Conservation (phyloP, 2,113 vertebrate species). For the Pelecanoides urinatrix region DNA sequence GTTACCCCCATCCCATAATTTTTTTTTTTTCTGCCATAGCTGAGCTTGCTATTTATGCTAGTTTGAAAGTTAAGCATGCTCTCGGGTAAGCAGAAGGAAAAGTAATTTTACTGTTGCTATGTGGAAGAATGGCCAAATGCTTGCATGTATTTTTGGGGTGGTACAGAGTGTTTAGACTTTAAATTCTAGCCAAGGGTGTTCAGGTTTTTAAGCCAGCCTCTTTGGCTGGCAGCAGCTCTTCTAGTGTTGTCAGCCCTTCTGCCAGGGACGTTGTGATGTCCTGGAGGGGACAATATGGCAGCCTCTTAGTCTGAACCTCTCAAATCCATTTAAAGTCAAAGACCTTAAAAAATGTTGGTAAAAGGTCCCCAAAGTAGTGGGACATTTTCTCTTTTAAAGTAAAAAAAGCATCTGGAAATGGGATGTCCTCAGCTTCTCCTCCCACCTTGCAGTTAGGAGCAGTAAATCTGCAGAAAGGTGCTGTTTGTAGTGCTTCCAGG, state of each 20-base stretch:
- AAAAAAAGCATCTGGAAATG: neutral
- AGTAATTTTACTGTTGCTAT: conserved; percentile 14
- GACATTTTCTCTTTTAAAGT: neutral
- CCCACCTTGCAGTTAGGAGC: neutral
- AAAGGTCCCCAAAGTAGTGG: accelerated
- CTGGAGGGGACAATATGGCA: conserved; percentile 1
- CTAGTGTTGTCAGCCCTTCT: neutral
- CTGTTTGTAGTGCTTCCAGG: neutral
- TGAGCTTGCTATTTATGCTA: conserved; percentile 2
- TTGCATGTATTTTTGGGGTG: neutral
- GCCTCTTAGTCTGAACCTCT: neutral
- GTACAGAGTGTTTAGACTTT: neutral
- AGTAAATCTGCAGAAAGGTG: neutral
- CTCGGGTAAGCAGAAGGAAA: neutral
- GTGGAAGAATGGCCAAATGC: neutral
- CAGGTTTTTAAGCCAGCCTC: neutral
- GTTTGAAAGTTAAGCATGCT: neutral
- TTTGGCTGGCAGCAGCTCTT: neutral
- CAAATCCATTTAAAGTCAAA: neutral
- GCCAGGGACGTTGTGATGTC: neutral
- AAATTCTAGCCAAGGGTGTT: neutral
- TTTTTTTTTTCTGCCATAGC: neutral
- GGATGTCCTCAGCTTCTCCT: neutral
- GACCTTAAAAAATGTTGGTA: neutral
- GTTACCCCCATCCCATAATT: neutral